Evolutionary conservation across 1,140 invertebrate genomes (phyloP).

Genomic region (Acromyrmex charruanus): DNA sequence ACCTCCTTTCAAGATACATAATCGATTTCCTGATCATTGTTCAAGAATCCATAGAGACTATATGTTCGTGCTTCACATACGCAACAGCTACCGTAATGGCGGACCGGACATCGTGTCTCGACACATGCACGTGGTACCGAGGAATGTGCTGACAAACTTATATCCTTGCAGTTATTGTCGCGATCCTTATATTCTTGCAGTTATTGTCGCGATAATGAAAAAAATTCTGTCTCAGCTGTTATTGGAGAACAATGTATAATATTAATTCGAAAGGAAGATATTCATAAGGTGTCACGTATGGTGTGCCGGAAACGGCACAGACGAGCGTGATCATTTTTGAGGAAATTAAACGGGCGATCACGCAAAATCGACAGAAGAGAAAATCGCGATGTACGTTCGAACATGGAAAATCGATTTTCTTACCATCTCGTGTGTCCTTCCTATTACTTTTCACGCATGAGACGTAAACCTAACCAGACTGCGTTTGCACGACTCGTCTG

Average conservation of each 20-base stretch:
- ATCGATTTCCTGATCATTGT: too few species aligned
- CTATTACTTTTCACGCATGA: constrained; percentile 73
- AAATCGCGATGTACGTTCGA: neutral
- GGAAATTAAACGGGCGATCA: neutral
- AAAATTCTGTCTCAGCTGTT: neutral
- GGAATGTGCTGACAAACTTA: neutral
- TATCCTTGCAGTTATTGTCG: neutral
- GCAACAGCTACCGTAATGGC: constrained; percentile 8
- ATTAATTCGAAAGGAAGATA: neutral
- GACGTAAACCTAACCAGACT: constrained; percentile 73
- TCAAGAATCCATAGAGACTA: neutral
- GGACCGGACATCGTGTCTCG: neutral
- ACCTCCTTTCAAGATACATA: too few species aligned
- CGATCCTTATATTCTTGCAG: neutral
- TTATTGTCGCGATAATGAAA: neutral
- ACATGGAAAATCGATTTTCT: constrained; percentile 52
- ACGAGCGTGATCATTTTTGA: neutral
- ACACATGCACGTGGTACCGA: neutral
- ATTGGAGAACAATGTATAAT: neutral
- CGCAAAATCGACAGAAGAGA: neutral
- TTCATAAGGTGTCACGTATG: neutral
- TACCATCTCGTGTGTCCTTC: constrained; percentile 77
- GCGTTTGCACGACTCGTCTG: constrained; percentile 66
- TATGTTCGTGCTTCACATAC: neutral
- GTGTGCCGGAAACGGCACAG: neutral